Evolutionary conservation across 1,140 invertebrate genomes (phyloP).

Genomic region (Bombus difficillimus): DNA sequence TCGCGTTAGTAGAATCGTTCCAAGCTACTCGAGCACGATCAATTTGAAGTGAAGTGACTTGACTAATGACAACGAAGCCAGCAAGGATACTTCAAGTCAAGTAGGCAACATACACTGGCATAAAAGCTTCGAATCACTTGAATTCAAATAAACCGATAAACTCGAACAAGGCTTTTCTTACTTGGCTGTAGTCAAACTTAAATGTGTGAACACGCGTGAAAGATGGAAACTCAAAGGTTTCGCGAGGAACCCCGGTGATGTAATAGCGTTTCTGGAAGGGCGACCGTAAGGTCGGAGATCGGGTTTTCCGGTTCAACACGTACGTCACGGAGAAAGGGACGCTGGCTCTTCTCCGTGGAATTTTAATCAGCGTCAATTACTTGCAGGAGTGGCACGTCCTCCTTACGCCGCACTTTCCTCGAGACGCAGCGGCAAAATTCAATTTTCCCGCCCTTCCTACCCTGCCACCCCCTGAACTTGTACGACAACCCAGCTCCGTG

Average conservation of each 20-base stretch:
- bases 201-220: neutral
- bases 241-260: neutral
- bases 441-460: conserved; percentile 64
- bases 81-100: too few relatives aligned
- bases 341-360: conserved; percentile 59
- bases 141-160: too few relatives aligned
- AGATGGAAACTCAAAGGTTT: neutral
- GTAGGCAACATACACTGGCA: too few relatives aligned
- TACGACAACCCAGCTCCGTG: conserved; percentile 15
- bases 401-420: conserved; percentile 63
- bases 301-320: conserved; percentile 64
- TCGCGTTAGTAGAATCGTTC: too few relatives aligned
- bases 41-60: too few relatives aligned
- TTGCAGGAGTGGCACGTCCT: conserved; percentile 67
- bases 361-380: conserved; percentile 78
- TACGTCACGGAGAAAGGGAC: conserved; percentile 52
- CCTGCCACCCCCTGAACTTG: neutral
- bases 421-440: conserved; percentile 66
- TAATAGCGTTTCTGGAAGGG: conserved; percentile 47
- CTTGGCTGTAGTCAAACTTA: too few relatives aligned
- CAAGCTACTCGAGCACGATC: too few relatives aligned
- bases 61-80: too few relatives aligned
- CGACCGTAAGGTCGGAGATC: conserved; percentile 18
- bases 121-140: too few relatives aligned
- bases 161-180: too few relatives aligned